phyloP scores from a whole-genome alignment of 1,140 invertebrate genomes.

The Camponotus floridanus region DNA sequence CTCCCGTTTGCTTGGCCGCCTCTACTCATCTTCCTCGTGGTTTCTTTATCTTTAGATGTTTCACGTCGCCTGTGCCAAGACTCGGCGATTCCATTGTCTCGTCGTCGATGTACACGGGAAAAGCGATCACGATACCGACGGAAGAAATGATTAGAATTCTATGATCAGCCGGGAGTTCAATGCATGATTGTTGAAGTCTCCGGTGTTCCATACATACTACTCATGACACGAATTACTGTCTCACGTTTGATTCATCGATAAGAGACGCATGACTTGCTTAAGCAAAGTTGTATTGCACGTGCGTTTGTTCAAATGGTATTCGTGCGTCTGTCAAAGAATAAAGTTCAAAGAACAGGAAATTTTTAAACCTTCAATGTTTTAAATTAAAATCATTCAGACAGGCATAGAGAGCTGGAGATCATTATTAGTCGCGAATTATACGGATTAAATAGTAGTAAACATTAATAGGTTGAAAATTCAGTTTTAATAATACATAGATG shows the following conservation, averaged over 20 bases:
- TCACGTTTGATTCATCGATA: constrained; percentile 43
- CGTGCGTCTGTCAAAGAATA: neutral
- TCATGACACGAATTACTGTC: constrained; percentile 37
- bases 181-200: constrained; percentile 9
- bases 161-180: constrained; percentile 30
- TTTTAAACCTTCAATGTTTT: neutral
- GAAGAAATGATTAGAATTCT: constrained; percentile 65
- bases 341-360: neutral
- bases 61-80: constrained; percentile 59
- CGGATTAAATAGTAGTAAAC: no score
- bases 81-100: constrained; percentile 66
- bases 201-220: neutral
- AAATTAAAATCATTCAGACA: no score
- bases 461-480: no score
- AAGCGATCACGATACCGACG: constrained; percentile 34
- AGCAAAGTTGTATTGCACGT: neutral
- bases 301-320: neutral
- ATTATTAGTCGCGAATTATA: no score
- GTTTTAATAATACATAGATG: no score
- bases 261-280: constrained; percentile 11
- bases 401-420: no score
- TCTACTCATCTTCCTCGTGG: constrained; percentile 54
- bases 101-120: neutral
- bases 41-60: constrained; percentile 52
- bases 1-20: constrained; percentile 30